Evolutionary conservation across 2,113 vertebrate genomes (phyloP).

Genomic region (Actinemys pallida): DNA sequence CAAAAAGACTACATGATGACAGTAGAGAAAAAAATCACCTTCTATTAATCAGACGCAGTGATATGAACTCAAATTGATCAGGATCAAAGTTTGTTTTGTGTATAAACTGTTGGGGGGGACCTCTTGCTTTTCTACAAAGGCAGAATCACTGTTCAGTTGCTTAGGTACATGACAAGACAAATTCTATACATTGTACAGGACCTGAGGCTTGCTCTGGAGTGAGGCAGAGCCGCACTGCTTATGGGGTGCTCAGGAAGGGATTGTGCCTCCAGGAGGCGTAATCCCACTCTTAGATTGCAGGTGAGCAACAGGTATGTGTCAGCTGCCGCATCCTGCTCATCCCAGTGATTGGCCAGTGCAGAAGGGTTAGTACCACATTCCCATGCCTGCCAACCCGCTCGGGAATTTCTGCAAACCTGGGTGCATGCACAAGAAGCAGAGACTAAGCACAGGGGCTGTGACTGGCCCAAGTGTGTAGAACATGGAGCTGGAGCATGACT

Average conservation of each 20-base stretch:
- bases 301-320: background rate
- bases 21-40: conserved; percentile 18
- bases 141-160: background rate
- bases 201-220: background rate
- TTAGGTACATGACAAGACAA: background rate
- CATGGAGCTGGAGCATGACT: background rate
- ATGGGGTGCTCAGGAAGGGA: background rate
- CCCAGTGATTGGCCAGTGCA: background rate
- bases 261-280: no score
- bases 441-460: background rate
- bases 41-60: conserved; percentile 48
- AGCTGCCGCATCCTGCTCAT: background rate
- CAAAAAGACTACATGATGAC: conserved; percentile 36
- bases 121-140: background rate
- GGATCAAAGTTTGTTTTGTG: conserved; percentile 50
- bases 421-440: background rate
- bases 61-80: conserved; percentile 45
- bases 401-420: background rate
- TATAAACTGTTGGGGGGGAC: background rate
- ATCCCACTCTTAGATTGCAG: no score
- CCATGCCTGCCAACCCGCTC: background rate
- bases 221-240: background rate
- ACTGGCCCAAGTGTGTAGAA: background rate
- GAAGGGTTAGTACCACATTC: background rate
- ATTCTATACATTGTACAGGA: background rate